Conservation (phyloP, 2,888 invertebrate genomes). For the Spicauda simplicius region DNA sequence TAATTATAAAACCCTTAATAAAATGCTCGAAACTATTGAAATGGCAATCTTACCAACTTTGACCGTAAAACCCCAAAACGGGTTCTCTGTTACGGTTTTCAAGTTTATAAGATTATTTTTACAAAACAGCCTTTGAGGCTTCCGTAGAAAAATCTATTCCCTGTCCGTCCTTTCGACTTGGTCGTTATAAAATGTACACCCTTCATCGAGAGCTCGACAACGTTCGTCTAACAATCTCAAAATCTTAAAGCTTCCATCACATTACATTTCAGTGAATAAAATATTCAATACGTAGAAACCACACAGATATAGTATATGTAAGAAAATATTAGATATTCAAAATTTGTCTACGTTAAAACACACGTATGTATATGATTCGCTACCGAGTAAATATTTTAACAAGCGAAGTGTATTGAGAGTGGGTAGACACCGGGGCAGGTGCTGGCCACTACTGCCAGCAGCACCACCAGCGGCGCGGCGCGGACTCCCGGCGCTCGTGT, state of each 20-base stretch:
- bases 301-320: not conserved
- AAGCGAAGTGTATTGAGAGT: not conserved
- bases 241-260: slow-evolving; percentile 19
- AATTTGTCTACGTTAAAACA: not conserved
- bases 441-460: not conserved
- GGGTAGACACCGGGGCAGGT: too few species aligned
- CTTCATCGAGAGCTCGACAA: not conserved
- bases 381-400: not conserved
- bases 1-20: too few species aligned
- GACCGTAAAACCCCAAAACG: not conserved
- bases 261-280: not conserved
- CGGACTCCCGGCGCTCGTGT: not conserved
- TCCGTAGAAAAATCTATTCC: not conserved
- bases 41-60: not conserved
- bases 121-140: not conserved
- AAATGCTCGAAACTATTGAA: too few species aligned
- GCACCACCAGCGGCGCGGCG: not conserved
- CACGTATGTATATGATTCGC: not conserved
- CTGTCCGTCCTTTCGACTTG: not conserved
- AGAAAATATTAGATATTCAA: not conserved
- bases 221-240: not conserved
- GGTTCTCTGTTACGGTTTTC: not conserved
- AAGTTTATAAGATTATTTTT: not conserved
- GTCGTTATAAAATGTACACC: not conserved
- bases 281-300: not conserved